These are phyloP conservation scores for Ptilodon capucinus DNA, from an alignment of 2,888 invertebrate species.

Conservation along the genomic window DNA sequence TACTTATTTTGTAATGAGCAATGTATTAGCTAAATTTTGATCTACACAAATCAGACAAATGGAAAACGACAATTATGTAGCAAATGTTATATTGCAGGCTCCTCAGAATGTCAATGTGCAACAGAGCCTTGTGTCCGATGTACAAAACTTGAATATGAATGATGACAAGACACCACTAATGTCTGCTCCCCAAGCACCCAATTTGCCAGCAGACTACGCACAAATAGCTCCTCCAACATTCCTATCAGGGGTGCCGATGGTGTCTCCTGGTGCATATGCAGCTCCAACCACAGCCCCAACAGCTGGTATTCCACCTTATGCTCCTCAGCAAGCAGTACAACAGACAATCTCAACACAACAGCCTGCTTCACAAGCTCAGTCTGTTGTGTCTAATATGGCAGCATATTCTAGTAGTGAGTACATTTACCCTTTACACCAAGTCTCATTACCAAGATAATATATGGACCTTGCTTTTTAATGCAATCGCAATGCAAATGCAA, in stretches of 20 bases:
- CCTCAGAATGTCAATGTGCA: constrained; percentile 40
- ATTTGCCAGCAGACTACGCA: constrained; percentile 35
- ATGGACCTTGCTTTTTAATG: too few relatives aligned
- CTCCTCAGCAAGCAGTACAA: constrained; percentile 17
- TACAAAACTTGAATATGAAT: constrained; percentile 56
- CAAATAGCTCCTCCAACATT: constrained; percentile 67
- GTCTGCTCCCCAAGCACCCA: constrained; percentile 40
- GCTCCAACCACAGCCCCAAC: constrained; percentile 26
- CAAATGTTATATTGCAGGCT: constrained; percentile 51
- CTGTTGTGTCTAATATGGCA: constrained; percentile 74
- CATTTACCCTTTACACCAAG: too few relatives aligned
- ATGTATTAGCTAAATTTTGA: too few relatives aligned
- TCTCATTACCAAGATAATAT: too few relatives aligned
- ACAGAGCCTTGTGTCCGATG: constrained; percentile 46
- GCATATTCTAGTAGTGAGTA: constrained; percentile 78
- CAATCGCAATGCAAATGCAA: too few relatives aligned
- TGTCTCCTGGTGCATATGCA: constrained; percentile 68
- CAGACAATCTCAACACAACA: constrained; percentile 39
- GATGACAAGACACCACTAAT: constrained; percentile 58
- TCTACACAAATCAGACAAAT: too few relatives aligned
- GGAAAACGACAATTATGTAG: too few relatives aligned
- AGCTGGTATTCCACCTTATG: constrained; percentile 8
- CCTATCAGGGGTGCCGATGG: constrained; percentile 77
- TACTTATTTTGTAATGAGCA: too few relatives aligned
- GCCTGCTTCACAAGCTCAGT: constrained; percentile 58